A percentile compares a stretch with the other conserved stretches of the same genome.
Conservation (phyloP, 2,797 vertebrate genomes). For the Astyanax mexicanus region DNA sequence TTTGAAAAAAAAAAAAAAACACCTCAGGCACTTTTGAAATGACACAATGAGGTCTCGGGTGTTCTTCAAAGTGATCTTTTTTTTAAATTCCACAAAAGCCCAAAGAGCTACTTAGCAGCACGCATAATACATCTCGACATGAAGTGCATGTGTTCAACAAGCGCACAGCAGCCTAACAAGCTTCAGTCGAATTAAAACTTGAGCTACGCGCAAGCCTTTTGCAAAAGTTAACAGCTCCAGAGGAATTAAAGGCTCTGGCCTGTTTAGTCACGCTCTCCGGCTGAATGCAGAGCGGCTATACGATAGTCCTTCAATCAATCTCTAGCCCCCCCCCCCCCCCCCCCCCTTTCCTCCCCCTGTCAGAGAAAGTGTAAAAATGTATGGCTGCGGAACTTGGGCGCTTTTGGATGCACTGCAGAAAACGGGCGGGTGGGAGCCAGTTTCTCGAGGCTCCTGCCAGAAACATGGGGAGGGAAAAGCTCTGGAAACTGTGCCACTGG, state of each 20-base stretch:
- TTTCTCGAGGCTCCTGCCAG: conserved; percentile 43
- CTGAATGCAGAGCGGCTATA: conserved; percentile 33
- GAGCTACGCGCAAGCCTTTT: conserved; percentile 30
- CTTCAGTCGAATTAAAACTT: conserved; percentile 26
- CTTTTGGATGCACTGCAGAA: conserved; percentile 36
- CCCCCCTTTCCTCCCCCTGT: no score
- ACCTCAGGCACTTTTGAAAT: background rate
- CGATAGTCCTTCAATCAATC: conserved; percentile 30
- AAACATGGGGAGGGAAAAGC: conserved; percentile 33
- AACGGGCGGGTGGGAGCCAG: conserved; percentile 37
- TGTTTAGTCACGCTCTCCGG: conserved; percentile 26
- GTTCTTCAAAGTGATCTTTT: conserved; percentile 8
- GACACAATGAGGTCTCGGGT: conserved; percentile 16
- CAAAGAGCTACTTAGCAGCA: conserved; percentile 3
- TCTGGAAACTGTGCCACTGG: conserved; percentile 40
- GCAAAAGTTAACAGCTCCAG: conserved; percentile 20
- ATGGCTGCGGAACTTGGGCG: conserved; percentile 23
- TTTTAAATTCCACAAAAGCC: background rate
- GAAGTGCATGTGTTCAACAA: conserved; percentile 10
- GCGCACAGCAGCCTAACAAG: background rate
- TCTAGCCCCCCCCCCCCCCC: no score
- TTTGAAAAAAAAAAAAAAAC: background rate
- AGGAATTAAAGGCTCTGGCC: conserved; percentile 40
- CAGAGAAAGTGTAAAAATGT: conserved; percentile 41
- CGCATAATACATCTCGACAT: conserved; percentile 3